Conservation (phyloP, 2,888 invertebrate species). For the Zygaena filipendulae region DNA sequence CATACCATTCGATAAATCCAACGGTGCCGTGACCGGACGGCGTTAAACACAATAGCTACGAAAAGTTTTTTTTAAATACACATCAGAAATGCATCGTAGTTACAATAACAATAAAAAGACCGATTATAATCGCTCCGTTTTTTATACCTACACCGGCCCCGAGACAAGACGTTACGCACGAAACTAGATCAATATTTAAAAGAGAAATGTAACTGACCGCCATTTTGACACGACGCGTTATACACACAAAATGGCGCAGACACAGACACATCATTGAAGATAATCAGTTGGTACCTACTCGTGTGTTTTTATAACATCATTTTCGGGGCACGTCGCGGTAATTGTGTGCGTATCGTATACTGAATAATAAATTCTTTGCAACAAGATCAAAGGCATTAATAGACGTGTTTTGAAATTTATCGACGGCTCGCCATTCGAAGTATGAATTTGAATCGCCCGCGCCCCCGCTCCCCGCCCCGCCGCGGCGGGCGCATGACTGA, state of each 20-base stretch:
- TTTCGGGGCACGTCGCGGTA: constrained; percentile 52
- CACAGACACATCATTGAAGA: no score
- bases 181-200: constrained; percentile 38
- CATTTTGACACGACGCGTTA: constrained; percentile 15
- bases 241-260: constrained; percentile 37
- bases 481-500: constrained; percentile 26
- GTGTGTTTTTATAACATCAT: constrained; percentile 52
- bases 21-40: constrained; percentile 56
- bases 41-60: constrained; percentile 40
- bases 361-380: constrained; percentile 54
- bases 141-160: constrained; percentile 32
- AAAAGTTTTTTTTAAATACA: constrained; percentile 38
- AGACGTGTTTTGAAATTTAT: constrained; percentile 63
- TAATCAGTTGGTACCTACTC: no score
- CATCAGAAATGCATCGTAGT: constrained; percentile 62
- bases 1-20: constrained; percentile 47
- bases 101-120: constrained; percentile 45
- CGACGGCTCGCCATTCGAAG: constrained; percentile 42
- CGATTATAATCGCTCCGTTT: constrained; percentile 37
- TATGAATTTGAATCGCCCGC: constrained; percentile 33
- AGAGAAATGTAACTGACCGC: constrained; percentile 19
- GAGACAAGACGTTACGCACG: constrained; percentile 26
- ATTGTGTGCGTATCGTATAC: constrained; percentile 46
- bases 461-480: no score
- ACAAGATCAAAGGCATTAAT: constrained; percentile 63